A percentile compares a stretch with the other conserved stretches of the same genome.
phyloP scores from a whole-genome alignment of 2,888 invertebrate species.

The Tribolium freemani region DNA sequence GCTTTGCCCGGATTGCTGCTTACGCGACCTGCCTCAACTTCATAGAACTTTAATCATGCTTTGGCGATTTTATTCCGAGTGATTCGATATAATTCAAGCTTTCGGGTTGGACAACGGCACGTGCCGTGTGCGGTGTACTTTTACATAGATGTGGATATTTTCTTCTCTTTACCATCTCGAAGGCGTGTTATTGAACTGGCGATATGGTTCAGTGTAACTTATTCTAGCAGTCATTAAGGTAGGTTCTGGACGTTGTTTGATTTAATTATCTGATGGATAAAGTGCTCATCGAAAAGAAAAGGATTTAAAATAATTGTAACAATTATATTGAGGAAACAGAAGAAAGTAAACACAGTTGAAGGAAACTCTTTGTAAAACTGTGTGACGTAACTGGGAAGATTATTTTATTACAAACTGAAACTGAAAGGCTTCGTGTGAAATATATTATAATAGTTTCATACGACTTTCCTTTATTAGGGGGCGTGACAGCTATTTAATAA shows the following conservation, averaged over 20 bases:
- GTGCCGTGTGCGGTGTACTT: slow-evolving; percentile 6
- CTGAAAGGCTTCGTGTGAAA: no score
- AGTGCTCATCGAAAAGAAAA: no score
- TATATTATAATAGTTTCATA: no score
- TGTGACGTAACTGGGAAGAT: no score
- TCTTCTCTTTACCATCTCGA: not conserved
- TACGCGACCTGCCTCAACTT: slow-evolving; percentile 45
- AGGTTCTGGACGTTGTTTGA: slow-evolving; percentile 1
- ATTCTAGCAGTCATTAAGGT: slow-evolving; percentile 20
- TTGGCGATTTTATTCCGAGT: slow-evolving; percentile 6
- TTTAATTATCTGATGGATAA: not conserved
- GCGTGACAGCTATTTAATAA: no score
- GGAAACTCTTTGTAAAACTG: no score
- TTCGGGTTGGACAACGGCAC: slow-evolving; percentile 12
- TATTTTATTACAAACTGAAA: no score
- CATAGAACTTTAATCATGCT: slow-evolving; percentile 39
- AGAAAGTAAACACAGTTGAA: no score
- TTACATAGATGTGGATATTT: slow-evolving; percentile 1
- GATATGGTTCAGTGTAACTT: slow-evolving; percentile 13
- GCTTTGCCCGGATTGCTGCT: slow-evolving; percentile 37
- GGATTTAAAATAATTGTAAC: no score
- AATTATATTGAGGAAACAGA: no score
- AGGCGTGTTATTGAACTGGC: slow-evolving; percentile 31
- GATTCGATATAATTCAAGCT: slow-evolving; percentile 21
- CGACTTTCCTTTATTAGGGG: no score